Conservation (phyloP, 2,797 vertebrate species). For the Ceryle rudis region DNA sequence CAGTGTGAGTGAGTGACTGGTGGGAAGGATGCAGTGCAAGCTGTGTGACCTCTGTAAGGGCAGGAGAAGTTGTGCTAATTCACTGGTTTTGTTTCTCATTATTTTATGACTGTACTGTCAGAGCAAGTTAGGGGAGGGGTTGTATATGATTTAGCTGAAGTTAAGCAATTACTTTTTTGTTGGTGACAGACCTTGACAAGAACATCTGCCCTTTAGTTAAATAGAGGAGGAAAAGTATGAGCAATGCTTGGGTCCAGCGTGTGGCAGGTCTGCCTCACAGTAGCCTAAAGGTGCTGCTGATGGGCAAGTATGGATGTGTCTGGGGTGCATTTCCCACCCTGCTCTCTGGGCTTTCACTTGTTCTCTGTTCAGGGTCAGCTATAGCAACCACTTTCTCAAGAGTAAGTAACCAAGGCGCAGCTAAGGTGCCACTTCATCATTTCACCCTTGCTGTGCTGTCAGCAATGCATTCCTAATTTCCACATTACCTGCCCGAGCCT, state of each 20-base stretch:
- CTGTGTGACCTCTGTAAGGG: background rate
- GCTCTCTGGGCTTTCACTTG: background rate
- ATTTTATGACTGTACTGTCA: background rate
- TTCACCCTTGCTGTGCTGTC: background rate
- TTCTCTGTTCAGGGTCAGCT: background rate
- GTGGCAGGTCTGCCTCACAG: background rate
- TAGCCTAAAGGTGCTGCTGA: background rate
- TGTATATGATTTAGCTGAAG: background rate
- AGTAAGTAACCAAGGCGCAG: background rate
- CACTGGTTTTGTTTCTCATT: background rate
- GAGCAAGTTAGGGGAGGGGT: background rate
- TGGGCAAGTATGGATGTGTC: background rate
- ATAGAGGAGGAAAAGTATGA: background rate
- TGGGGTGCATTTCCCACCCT: background rate
- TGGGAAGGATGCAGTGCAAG: background rate
- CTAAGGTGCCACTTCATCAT: background rate
- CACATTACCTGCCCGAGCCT: background rate
- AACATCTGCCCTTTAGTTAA: background rate
- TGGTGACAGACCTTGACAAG: background rate
- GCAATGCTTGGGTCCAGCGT: fast-evolving
- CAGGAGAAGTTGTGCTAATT: background rate
- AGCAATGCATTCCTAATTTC: background rate
- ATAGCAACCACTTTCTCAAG: background rate
- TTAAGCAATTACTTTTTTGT: background rate
- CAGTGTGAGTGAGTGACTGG: background rate